Percentiles rank a stretch among this genome's conserved stretches.
Evolutionary conservation across 2,888 invertebrate genomes (phyloP).

Genomic region (Rotaria socialis): DNA sequence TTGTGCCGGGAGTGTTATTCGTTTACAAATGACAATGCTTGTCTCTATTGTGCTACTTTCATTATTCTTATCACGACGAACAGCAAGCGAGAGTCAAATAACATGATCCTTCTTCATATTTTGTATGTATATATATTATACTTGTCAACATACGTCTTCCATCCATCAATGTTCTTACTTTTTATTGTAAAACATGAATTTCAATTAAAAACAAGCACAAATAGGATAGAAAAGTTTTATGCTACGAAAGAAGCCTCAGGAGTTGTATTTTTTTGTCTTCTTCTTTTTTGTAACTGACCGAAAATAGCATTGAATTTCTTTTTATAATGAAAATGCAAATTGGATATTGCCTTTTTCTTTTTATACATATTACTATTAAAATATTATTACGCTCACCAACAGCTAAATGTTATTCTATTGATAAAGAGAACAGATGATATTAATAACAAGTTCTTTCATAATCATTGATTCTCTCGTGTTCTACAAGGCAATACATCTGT

Average conservation of each 20-base stretch:
- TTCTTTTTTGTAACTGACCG: not conserved
- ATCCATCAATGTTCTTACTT: not conserved
- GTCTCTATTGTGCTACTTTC: not conserved
- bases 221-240: not conserved
- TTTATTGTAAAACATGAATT: not conserved
- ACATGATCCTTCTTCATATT: not conserved
- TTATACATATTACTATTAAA: not conserved
- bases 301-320: not conserved
- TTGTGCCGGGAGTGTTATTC: not conserved
- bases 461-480: not conserved
- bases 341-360: not conserved
- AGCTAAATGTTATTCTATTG: not conserved
- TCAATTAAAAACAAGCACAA: not conserved
- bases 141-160: slow-evolving; percentile 5
- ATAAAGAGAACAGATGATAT: not conserved
- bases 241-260: not conserved
- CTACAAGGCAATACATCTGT: not conserved
- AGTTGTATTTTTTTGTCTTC: slow-evolving; percentile 1
- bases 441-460: slow-evolving; percentile 1
- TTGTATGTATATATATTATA: slow-evolving; percentile 9
- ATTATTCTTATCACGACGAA: not conserved
- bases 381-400: not conserved
- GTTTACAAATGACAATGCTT: slow-evolving; percentile 12
- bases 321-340: not conserved
- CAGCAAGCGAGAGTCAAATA: slow-evolving; percentile 14